Evolutionary conservation across 2,888 invertebrate genomes (phyloP), one percentile per base, ranked within the genome.

Genomic region (Phengaris alcon): DNA sequence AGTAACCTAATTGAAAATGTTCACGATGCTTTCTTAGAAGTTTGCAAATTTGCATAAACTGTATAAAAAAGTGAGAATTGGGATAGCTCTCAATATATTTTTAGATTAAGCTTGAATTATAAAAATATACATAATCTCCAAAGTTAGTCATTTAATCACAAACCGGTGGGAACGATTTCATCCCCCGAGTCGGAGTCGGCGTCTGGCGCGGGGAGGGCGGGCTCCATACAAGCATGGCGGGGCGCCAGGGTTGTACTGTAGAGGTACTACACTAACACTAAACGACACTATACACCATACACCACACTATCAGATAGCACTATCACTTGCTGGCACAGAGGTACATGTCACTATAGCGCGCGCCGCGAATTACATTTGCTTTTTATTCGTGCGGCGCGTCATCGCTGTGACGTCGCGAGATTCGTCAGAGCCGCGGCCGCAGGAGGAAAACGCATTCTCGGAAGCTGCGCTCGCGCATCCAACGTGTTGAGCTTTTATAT

Each of bases 161-260:
- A 86, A 94, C 95, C 94, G 83, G 93, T 88, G 75, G 95, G 94
- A 74, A 94, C 93, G 84, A 94, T 89, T 78, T 94, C 94, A 78
- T 90, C 92, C 80, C 82, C 84, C 59, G 86, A 82, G 68, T 84
- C 82, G 48, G 80, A 83, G 77, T 84, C 84, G 76, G 84, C 86
- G 79, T 85, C 84, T 78, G 87, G 82, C 81, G 84, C 78, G 78
- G 86, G 83, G 82, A 82, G 84, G 84, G 81, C 82, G 81, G 87
- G 78, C 86, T 90, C 93, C 93, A 93, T 93, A 84, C 87, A 91
- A 79, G 88, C 93, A 91, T 93, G 84, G 86, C 89, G 88, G 85
- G 92, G 91, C 84, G 91, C 91, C 92, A 91, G 91, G 82, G 84
- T 84, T 80, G 81, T 52, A 76, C 70, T 48, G 69, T 70, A 22